Base-by-base conservation (phyloP, 1,140 invertebrate species). In the Drosophila nebulosa region DNA sequence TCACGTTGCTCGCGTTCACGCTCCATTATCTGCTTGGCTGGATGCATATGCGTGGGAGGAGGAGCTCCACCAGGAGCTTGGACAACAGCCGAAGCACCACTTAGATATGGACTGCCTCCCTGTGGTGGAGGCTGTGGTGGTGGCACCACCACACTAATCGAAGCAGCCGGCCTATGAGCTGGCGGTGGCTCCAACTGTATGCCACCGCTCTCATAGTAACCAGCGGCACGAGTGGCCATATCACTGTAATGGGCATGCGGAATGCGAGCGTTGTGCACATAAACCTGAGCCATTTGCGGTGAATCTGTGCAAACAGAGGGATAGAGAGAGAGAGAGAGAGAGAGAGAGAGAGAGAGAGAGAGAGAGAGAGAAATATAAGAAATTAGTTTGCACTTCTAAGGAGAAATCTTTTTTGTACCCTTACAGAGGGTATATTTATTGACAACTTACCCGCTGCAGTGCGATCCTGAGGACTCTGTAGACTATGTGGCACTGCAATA, bases 391-490 rank as follows among this genome's bases (percentile, higher is more conserved):
- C n/a, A n/a, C n/a, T n/a, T n/a, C n/a, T n/a, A n/a, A n/a, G n/a
- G n/a, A n/a, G n/a, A n/a, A n/a, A n/a, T n/a, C n/a, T n/a, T n/a
- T n/a, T n/a, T n/a, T n/a, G n/a, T n/a, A n/a, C n/a, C n/a, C n/a
- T n/a, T n/a, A n/a, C n/a, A n/a, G n/a, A n/a, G n/a, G n/a, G n/a
- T n/a, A n/a, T n/a, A n/a, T n/a, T n/a, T n/a, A n/a, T n/a, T n/a
- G n/a, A n/a, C 26, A 61, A 90, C 90, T 92, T 90, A 94, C 94
- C 96, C 50, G 96, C 96, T 65, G 96, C 96, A 18, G 94, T 94
- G 60, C 96, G 93, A 89, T 97, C 96, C 72, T 96, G 95, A 4
- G 95, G 94, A 26, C 95, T 95, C 80, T 94, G 94, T 71, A 94
- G 92, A 72, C 93, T 92, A 60, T 93, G 93, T n/a, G 93, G 92